Base-by-base conservation (phyloP, 2,113 vertebrate species). In the Xyrauchen texanus region DNA sequence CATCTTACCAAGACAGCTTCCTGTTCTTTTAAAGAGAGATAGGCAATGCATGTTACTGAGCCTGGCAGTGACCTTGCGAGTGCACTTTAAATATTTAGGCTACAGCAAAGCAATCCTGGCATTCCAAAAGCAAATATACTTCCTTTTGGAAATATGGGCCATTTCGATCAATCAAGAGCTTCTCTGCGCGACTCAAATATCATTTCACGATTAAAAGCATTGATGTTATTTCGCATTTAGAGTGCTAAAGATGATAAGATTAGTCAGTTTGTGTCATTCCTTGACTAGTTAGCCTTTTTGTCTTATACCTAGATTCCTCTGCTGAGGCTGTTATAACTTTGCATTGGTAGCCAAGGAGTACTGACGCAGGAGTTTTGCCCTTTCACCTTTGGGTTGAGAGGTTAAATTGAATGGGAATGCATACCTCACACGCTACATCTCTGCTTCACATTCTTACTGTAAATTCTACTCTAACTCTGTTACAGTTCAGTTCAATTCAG, bases 1-100 rank as follows among this genome's bases (percentile, higher is more conserved):
- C 75, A 77, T 75, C 76, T 87, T 84, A 86, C 79, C 76, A 78
- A 51, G 46, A 60, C 78, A 77, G 83, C 82, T 89, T 90, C 88
- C 86, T 87, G 83, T 84, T 65, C 60, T 55, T 34, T 5, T 21
- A 66, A 67, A 74, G 16, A 81, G 45, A 82, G 21, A 67, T 73
- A 4, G 6, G n/a, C n/a, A n/a, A n/a, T n/a, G n/a, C n/a, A n/a
- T n/a, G n/a, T n/a, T n/a, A n/a, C n/a, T n/a, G n/a, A 80, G 15
- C 53, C 13, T 58, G 55, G 13, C 44, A 51, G 53, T 65, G 64
- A 61, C 68, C 49, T 7, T 55, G 68, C 4, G 51, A 6, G 46
- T 5, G 49, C 5, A 8, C 15, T 78, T 72, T 58, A 78, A 68
- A 83, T 78, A 61, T 82, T 78, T 82, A 79, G 49, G 6, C 6